Conservation (phyloP, 2,113 vertebrate species). For the Amblyopsis rosae region DNA sequence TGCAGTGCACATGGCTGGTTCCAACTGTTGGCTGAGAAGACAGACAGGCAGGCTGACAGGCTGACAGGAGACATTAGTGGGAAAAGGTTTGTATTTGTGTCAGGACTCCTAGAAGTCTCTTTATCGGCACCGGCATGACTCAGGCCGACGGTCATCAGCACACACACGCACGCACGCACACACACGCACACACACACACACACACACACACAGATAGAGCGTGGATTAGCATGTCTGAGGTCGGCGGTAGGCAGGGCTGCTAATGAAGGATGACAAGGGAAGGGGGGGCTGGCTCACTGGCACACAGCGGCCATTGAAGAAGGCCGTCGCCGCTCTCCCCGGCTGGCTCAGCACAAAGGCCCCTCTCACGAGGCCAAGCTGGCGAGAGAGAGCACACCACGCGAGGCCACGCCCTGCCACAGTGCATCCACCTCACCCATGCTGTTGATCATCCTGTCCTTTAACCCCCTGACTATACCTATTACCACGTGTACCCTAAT, state of each 20-base stretch:
- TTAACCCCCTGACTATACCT: no score
- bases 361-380: conserved; percentile 69
- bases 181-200: no score
- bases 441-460: conserved; percentile 5
- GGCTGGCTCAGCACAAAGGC: conserved; percentile 69
- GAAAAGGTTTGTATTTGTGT: conserved; percentile 40
- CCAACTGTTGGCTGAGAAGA: conserved; percentile 38
- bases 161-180: not conserved
- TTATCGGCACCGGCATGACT: conserved; percentile 57
- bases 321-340: conserved; percentile 63
- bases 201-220: conserved; percentile 47
- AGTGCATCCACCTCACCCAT: not conserved
- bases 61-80: conserved; percentile 30
- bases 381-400: conserved; percentile 50
- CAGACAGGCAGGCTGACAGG: conserved; percentile 9
- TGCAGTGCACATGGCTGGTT: conserved; percentile 36
- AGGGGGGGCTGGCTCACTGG: conserved; percentile 65
- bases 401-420: conserved; percentile 51
- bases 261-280: conserved; percentile 74
- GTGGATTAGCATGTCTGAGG: conserved; percentile 75
- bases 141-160: conserved; percentile 51
- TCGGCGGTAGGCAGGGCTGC: conserved; percentile 69
- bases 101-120: conserved; percentile 45
- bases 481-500: not conserved
- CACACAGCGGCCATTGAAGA: conserved; percentile 78